phyloP scores from a whole-genome alignment of 2,113 vertebrate genomes.

The Peromyscus leucopus region DNA sequence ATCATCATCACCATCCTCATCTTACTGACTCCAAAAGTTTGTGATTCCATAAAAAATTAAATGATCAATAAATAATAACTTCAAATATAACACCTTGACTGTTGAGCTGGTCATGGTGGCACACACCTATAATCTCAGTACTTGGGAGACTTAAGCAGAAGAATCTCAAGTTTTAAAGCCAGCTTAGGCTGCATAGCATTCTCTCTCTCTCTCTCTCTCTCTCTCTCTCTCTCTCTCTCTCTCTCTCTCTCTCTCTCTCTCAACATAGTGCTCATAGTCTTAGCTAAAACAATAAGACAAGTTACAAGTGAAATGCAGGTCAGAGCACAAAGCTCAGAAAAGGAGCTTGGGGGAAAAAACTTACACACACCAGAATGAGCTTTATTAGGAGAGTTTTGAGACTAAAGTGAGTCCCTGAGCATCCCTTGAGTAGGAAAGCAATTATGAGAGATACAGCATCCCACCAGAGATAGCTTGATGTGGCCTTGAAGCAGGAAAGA shows the following conservation, averaged over 20 bases:
- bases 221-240: background rate
- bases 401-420: background rate
- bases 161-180: background rate
- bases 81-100: background rate
- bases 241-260: background rate
- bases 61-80: background rate
- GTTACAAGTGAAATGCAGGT: background rate
- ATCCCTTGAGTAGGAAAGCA: background rate
- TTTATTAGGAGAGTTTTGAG: background rate
- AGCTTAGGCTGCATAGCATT: background rate
- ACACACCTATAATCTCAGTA: background rate
- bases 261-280: background rate
- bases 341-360: background rate
- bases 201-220: background rate
- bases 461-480: background rate
- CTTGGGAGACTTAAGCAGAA: background rate
- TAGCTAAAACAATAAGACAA: background rate
- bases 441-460: background rate
- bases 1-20: background rate
- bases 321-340: background rate
- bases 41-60: constrained; percentile 21
- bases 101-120: background rate
- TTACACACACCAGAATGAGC: background rate
- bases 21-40: background rate
- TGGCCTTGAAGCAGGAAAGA: background rate